Evolutionary conservation across 2,113 vertebrate species (phyloP), one percentile per base, ranked within the genome.

Genomic region (Zapornia atra): DNA sequence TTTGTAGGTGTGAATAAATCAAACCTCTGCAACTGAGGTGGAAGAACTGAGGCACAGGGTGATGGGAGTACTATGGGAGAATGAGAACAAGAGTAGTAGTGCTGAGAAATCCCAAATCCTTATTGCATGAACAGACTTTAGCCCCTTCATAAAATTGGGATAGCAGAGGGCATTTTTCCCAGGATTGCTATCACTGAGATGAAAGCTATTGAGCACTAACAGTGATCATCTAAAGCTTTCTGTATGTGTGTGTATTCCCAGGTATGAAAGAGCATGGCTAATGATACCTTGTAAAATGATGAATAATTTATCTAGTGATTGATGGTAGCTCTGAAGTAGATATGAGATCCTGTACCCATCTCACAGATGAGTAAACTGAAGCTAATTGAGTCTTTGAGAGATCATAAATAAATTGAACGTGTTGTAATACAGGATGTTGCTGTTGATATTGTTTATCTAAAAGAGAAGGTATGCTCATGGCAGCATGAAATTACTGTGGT

Each of bases 321-420:
- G 89, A 87, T 87, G 87, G 84, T 22, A 44, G 61, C 88, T 91
- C 93, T 82, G 87, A 70, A 88, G 84, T 38, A 60, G 76, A 56
- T 17, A 50, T 1, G 31, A 82, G 84, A 82, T 91, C 88, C 71
- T 57, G 61, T 61, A 61, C 65, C 71, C 95, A 51, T 75, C 80
- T 91, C 84, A 54, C 65, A 92, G 95, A 72, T 60, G 65, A 91
- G 83, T 78, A 93, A 96, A 96, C 75, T 56, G 87, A 54, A 91
- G 83, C 95, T 91, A 93, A 94, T 94, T 93, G 77, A 88, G 88
- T 86, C 84, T 75, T 75, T 51, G 84, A 82, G 90, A 60, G 65
- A 69, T 91, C 90, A 65, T 91, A 88, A 96, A 86, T 86, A 91
- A 86, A 73, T 50, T 21, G 65, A 28, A 70, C 5, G 80, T 61